Percentiles rank a stretch among this genome's conserved stretches.
Conservation (phyloP, 2,113 vertebrate genomes). For the Poicephalus gulielmi region DNA sequence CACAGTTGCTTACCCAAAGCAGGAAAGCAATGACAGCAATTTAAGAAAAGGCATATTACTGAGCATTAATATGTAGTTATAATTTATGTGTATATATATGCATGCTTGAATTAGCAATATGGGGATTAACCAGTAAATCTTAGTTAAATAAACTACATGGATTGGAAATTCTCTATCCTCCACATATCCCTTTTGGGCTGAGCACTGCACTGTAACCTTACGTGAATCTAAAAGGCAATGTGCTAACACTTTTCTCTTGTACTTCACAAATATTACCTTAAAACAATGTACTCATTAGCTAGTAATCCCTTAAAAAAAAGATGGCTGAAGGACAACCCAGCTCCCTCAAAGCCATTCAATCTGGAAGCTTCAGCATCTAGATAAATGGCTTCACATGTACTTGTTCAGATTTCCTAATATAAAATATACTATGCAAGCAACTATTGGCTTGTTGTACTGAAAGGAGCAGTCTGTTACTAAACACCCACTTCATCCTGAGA, state of each 20-base stretch:
- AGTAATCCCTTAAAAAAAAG: background rate
- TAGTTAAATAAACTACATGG: background rate
- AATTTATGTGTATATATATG: background rate
- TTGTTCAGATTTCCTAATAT: background rate
- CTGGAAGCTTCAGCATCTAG: background rate
- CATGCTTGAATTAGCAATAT: background rate
- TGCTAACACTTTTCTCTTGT: background rate
- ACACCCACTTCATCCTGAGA: background rate
- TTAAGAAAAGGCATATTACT: background rate
- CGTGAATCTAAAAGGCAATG: background rate
- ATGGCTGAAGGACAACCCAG: fast-evolving
- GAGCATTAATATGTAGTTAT: background rate
- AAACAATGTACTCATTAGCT: background rate
- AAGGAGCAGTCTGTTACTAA: background rate
- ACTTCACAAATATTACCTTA: background rate
- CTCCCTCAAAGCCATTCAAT: background rate
- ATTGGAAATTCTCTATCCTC: background rate
- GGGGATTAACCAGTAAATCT: background rate
- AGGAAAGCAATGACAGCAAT: background rate
- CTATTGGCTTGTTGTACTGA: background rate
- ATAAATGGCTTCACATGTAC: background rate
- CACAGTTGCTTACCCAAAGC: fast-evolving
- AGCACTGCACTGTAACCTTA: background rate
- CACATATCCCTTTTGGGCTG: background rate
- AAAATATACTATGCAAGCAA: background rate